These are phyloP conservation scores for Onchidella celtica DNA, from an alignment of 2,888 invertebrate species.

Conservation along the genomic window DNA sequence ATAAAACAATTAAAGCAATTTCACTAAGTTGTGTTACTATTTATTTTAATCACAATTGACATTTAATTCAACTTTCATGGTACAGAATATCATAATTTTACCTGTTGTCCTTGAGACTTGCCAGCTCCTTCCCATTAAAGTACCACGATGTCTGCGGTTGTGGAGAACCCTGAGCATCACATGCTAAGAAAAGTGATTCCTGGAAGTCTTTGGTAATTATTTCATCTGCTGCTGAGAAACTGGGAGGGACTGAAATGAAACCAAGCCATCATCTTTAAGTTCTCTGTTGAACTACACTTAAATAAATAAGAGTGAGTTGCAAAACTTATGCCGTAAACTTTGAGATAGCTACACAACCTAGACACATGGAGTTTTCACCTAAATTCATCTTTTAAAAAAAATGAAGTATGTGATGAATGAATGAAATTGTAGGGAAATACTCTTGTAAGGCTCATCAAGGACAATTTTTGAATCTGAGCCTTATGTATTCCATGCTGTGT, in stretches of 20 bases:
- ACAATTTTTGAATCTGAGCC: background rate
- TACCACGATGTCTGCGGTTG: constrained; percentile 93
- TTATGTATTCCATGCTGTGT: background rate
- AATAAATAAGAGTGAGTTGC: background rate
- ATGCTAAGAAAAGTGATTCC: constrained; percentile 83
- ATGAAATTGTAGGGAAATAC: no score
- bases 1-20: no score
- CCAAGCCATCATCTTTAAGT: background rate
- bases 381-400: no score
- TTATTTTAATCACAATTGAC: no score
- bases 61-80: no score
- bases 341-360: no score
- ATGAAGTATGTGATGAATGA: no score
- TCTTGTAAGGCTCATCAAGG: background rate
- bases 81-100: no score
- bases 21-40: no score
- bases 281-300: background rate
- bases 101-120: constrained; percentile 21
- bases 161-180: constrained; percentile 93
- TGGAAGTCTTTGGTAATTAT: constrained; percentile 64
- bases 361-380: no score
- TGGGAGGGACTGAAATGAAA: constrained; percentile 65
- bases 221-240: constrained; percentile 57
- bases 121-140: constrained; percentile 64
- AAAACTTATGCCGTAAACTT: no score